Base-by-base conservation (phyloP, 2,888 invertebrate species). In the Sthenelais limicola region DNA sequence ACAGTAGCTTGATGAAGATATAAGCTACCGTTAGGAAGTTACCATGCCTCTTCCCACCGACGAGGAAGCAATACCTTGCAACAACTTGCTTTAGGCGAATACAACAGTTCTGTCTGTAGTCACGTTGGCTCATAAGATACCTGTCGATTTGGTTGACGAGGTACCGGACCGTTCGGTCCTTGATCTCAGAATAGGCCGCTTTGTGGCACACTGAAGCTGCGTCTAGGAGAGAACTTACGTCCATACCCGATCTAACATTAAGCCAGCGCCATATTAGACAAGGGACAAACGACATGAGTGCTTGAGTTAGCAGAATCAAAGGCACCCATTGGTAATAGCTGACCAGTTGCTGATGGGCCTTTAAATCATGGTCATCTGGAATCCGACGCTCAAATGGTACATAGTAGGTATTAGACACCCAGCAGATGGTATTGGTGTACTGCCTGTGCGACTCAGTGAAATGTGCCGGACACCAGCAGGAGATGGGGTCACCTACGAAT, bases 401-500 rank as follows among this genome's bases (percentile, higher is more conserved):
- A 82, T 88, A 89, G 80, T 89, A 89, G 3, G 89, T 89, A 81
- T 89, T 89, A 74, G 89, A 87, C 72, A 89, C 88, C 89, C 89
- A 89, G 81, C 89, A 89, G 78, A 89, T 88, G 83, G 89, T 89
- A 81, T 89, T 89, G 26, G 89, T 87, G 81, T 89, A 89, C 76
- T 89, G 88, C 74, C 89, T 88, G 84, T 89, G 89, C 26, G 88
- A 88, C 35, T 87, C 87, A 9, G 89, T 89, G 81, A 89, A 89
- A 79, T 89, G 87, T 3, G 89, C 89, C 24, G 89, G 89, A 68
- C 88, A 88, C 89, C 88, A 88, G 75, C 88, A 78, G 28, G 73
- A 58, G 48, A 86, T 86, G 7, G 85, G 86, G 56, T 87, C 86
- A 5, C 87, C 86, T 32, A 87, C 86, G 77, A 86, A 86, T 77